phyloP scores from a whole-genome alignment of 2,888 invertebrate species.

The Lasioglossum pauxillum region DNA sequence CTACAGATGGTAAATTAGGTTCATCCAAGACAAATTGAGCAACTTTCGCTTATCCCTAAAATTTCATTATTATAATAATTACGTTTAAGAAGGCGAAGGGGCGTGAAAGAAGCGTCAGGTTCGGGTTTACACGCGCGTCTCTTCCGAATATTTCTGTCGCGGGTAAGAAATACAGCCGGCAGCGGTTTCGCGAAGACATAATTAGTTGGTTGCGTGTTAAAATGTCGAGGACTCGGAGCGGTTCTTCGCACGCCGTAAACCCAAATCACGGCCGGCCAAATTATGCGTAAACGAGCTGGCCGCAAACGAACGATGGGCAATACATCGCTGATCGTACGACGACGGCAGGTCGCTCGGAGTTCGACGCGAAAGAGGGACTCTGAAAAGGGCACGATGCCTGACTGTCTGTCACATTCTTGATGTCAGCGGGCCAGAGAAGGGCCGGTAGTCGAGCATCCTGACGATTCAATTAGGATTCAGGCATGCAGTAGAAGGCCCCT shows the following conservation, averaged over 20 bases:
- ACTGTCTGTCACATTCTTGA: constrained; percentile 80
- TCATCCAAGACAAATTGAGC: no score
- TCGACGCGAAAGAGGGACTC: constrained; percentile 61
- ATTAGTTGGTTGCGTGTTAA: background rate
- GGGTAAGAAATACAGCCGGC: background rate
- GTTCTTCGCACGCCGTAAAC: constrained; percentile 48
- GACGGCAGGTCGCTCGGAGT: constrained; percentile 56
- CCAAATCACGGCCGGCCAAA: constrained; percentile 50
- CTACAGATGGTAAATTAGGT: no score
- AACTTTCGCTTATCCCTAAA: no score
- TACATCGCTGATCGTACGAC: constrained; percentile 57
- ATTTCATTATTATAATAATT: no score
- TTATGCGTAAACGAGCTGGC: constrained; percentile 54
- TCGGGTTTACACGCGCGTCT: background rate
- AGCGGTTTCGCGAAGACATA: background rate
- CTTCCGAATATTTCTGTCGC: background rate
- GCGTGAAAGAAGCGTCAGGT: background rate
- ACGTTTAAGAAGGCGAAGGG: background rate
- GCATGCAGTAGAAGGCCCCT: constrained; percentile 70
- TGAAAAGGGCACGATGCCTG: constrained; percentile 72
- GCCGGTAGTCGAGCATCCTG: constrained; percentile 74
- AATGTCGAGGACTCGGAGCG: constrained; percentile 15
- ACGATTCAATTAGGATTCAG: constrained; percentile 82
- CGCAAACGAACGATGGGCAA: constrained; percentile 50
- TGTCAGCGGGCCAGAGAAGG: constrained; percentile 74